Base-by-base conservation (phyloP, 2,888 invertebrate species). In the Antheraea yamamai region DNA sequence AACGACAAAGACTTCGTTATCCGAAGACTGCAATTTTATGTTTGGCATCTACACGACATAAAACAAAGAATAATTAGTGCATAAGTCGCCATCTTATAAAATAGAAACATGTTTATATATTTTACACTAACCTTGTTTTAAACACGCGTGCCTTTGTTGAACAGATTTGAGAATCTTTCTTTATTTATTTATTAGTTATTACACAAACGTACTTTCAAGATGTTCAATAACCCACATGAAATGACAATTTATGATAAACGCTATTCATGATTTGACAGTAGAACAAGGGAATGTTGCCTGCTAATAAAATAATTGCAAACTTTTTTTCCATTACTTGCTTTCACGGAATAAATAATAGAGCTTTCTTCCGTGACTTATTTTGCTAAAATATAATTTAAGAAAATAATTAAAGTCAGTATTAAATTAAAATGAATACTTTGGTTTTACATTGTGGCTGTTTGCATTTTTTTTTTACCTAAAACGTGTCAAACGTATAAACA, bases 1-100 rank as follows among this genome's bases (percentile, higher is more conserved):
- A 0, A 99, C 99, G 81, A 98, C 98, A 89, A 99, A 99, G 39
- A 98, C 97, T 91, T 99, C 99, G 74, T 98, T 98, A 92, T 99
- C 99, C 1, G 98, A 98, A 78, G 99, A 99, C 91, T 99, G 98
- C 79, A 99, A 95, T 89, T 98, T 99, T 81, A 99, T 99, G 84
- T 96, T 98, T 61, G 98, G 98, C 99, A 99, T 99, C 96, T 97
- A 83, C 39, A 70, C 10, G 12, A 78, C 92, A 91, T 79, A 85
- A 84, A 83, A 79, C 51, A 66, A 75, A 30, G 30, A 35, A 39
- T 51, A 55, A 58, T 74, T 72, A 75, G 72, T 72, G 78, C 76
- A 79, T 75, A 77, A 74, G 83, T 78, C 84, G 85, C 84, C 85
- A 85, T 84, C 77, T 85, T 84, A 81, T 66, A 72, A 18, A 77